These are phyloP conservation scores for Drosophila pseudoananassae DNA, from an alignment of 1,140 invertebrate genomes.

Conservation along the genomic window DNA sequence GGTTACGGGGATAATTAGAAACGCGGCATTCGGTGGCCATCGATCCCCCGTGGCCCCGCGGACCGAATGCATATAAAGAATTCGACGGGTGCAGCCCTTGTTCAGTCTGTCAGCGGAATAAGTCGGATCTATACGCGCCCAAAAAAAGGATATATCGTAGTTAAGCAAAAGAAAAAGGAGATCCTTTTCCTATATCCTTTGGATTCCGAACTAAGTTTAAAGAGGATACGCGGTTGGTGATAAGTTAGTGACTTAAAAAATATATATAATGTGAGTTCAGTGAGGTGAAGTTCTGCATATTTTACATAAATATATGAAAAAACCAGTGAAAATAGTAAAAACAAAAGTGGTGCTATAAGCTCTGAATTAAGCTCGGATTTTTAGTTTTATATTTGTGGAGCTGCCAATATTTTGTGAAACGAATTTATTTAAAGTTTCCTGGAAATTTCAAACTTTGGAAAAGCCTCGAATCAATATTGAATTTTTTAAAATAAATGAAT, in stretches of 20 bases:
- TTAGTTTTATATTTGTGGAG: no score
- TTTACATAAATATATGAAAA: no score
- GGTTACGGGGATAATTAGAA: conserved; percentile 52
- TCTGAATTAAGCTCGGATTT: no score
- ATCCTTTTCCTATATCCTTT: conserved; percentile 21
- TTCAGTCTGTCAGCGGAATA: conserved; percentile 69
- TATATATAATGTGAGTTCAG: conserved; percentile 30
- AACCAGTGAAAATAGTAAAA: no score
- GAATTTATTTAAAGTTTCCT: no score
- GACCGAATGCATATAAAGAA: conserved; percentile 60
- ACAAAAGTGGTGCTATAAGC: no score
- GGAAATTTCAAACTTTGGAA: no score
- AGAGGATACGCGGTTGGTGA: conserved; percentile 39
- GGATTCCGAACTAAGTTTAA: not conserved
- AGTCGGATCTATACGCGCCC: conserved; percentile 57
- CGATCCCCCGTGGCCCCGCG: conserved; percentile 3
- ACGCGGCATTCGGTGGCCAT: conserved; percentile 50
- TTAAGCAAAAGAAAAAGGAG: conserved; percentile 7
- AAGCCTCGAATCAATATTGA: no score
- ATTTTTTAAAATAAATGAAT: no score
- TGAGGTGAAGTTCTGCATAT: not conserved
- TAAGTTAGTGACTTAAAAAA: not conserved
- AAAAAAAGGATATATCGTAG: conserved; percentile 36
- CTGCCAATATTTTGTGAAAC: no score
- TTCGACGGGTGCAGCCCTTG: conserved; percentile 43